Conservation (phyloP, 2,113 vertebrate species). For the Caretta caretta region DNA sequence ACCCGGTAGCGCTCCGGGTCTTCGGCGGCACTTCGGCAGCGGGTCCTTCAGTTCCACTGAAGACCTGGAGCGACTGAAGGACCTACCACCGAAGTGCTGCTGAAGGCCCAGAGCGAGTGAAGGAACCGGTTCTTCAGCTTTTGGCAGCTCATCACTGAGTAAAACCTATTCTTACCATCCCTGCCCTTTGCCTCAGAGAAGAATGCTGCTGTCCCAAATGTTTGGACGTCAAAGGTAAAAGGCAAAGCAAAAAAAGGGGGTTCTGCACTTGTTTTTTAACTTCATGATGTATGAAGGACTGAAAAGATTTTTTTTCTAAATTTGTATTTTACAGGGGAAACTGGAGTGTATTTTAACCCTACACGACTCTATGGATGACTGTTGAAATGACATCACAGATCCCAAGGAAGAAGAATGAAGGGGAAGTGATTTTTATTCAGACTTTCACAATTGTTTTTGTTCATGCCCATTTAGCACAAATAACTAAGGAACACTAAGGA, state of each 20-base stretch:
- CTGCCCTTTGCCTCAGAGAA: not conserved
- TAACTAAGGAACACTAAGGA: not conserved
- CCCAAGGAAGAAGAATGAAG: no score
- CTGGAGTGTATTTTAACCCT: not conserved
- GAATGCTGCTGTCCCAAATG: not conserved
- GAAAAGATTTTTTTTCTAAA: not conserved
- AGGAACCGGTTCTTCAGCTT: no score
- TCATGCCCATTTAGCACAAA: no score
- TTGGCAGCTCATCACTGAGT: not conserved
- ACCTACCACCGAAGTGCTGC: no score
- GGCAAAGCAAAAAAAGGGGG: not conserved
- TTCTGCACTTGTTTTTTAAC: not conserved
- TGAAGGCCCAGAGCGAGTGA: no score
- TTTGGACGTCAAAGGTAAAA: not conserved
- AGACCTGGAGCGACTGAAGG: no score
- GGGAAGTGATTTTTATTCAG: not conserved
- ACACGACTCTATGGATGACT: not conserved
- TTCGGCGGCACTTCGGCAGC: no score
- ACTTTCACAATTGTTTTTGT: not conserved
- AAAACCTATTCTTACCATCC: not conserved
- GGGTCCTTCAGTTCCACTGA: no score
- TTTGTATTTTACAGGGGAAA: not conserved
- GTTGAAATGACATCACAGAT: not conserved
- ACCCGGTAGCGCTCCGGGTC: no score
- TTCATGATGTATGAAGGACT: not conserved